Evolutionary conservation across 2,797 vertebrate genomes (phyloP).

Genomic region (Pseudochromis fuscus): DNA sequence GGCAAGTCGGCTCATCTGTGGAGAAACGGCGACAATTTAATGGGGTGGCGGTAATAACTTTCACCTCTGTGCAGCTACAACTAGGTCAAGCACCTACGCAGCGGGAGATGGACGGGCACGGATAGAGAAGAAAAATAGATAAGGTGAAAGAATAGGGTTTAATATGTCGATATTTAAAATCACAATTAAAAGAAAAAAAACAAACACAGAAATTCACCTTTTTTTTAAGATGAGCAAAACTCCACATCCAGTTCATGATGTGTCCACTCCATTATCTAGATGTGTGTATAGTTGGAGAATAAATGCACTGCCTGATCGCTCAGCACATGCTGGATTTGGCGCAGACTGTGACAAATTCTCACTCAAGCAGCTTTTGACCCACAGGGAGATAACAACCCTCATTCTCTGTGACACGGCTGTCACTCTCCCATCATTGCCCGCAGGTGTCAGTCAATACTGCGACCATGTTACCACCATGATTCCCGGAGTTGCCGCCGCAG

Average conservation of each 20-base stretch:
- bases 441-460: constrained; percentile 42
- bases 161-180: too few species aligned
- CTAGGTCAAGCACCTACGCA: constrained; percentile 51
- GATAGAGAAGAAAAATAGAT: background rate
- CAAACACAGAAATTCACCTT: too few species aligned
- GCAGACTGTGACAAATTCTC: constrained; percentile 14
- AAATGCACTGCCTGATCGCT: background rate
- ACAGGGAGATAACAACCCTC: constrained; percentile 36
- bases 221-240: too few species aligned
- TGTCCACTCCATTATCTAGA: background rate
- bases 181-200: too few species aligned
- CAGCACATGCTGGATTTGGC: background rate
- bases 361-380: constrained; percentile 34
- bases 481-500: constrained; percentile 1
- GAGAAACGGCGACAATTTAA: constrained; percentile 30
- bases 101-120: background rate
- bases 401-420: constrained; percentile 40
- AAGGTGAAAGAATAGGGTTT: background rate
- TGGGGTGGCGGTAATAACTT: constrained; percentile 24
- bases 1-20: constrained; percentile 39
- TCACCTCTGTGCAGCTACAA: constrained; percentile 32
- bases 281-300: background rate
- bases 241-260: too few species aligned
- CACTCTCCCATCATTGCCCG: constrained; percentile 37
- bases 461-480: constrained; percentile 8